Conservation (phyloP, 2,113 vertebrate genomes). For the Bettongia penicillata region DNA sequence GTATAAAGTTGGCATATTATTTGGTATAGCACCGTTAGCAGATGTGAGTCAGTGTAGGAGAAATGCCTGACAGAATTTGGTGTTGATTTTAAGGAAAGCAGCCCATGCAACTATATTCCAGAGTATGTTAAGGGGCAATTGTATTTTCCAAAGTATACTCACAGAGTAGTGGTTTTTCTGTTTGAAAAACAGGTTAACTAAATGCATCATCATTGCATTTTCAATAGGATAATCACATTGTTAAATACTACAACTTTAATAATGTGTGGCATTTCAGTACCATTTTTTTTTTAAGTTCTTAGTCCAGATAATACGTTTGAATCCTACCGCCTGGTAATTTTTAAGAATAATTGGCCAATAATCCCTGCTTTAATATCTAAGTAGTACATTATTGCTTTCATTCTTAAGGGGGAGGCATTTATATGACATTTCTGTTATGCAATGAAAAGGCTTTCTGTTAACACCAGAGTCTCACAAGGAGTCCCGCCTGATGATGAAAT, state of each 20-base stretch:
- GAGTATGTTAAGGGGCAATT: background rate
- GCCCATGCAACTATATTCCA: background rate
- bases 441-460: constrained; percentile 19
- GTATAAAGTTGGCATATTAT: background rate
- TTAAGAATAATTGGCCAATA: background rate
- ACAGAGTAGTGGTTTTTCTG: constrained; percentile 45
- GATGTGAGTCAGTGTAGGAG: background rate
- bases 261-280: constrained; percentile 13
- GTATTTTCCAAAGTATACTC: constrained; percentile 19
- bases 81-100: background rate
- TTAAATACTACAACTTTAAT: constrained; percentile 50
- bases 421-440: background rate
- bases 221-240: background rate
- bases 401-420: constrained; percentile 35
- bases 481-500: constrained; percentile 31
- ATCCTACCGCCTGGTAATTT: background rate
- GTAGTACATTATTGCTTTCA: constrained; percentile 11
- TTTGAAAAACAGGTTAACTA: constrained; percentile 21
- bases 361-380: background rate
- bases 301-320: background rate
- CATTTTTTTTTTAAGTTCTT: constrained; percentile 1
- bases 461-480: background rate
- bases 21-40: background rate
- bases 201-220: background rate
- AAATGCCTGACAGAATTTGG: background rate